These are phyloP conservation scores for Cochlearius cochlearius DNA, from an alignment of 2,113 vertebrate genomes.

Conservation along the genomic window DNA sequence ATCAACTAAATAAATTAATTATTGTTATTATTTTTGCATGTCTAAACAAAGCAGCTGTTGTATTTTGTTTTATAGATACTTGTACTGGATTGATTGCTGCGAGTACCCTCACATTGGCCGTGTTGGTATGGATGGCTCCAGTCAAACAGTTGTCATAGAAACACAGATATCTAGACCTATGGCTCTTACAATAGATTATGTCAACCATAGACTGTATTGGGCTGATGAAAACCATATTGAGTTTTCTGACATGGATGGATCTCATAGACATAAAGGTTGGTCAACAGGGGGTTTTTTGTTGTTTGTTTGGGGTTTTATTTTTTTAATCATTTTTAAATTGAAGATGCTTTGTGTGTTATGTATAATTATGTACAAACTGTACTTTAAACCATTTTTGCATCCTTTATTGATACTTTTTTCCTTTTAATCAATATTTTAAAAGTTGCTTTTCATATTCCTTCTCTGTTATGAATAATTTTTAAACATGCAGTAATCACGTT, in stretches of 20 bases:
- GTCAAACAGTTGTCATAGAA: constrained; percentile 87
- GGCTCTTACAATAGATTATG: constrained; percentile 95
- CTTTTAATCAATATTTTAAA: neutral
- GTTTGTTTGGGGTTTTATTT: neutral
- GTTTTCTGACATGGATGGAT: constrained; percentile 94
- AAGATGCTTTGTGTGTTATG: neutral
- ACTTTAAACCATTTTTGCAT: neutral
- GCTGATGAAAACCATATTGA: constrained; percentile 96
- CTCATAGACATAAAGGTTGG: constrained; percentile 89
- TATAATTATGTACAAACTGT: neutral
- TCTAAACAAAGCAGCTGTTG: constrained; percentile 16
- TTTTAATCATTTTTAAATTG: neutral
- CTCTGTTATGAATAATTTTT: neutral
- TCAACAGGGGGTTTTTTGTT: neutral
- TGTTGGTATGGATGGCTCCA: constrained; percentile 93
- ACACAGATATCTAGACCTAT: constrained; percentile 90
- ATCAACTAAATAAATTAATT: neutral
- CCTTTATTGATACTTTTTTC: neutral
- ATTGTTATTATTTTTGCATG: neutral
- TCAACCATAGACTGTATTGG: constrained; percentile 95
- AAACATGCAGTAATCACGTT: neutral
- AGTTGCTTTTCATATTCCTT: neutral
- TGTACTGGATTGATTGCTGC: constrained; percentile 98
- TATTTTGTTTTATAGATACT: constrained; percentile 78
- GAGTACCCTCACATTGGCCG: constrained; percentile 91